Percentiles rank a stretch among this genome's conserved stretches.
phyloP scores from a whole-genome alignment of 2,888 invertebrate species.

The Diarsia dahlii region DNA sequence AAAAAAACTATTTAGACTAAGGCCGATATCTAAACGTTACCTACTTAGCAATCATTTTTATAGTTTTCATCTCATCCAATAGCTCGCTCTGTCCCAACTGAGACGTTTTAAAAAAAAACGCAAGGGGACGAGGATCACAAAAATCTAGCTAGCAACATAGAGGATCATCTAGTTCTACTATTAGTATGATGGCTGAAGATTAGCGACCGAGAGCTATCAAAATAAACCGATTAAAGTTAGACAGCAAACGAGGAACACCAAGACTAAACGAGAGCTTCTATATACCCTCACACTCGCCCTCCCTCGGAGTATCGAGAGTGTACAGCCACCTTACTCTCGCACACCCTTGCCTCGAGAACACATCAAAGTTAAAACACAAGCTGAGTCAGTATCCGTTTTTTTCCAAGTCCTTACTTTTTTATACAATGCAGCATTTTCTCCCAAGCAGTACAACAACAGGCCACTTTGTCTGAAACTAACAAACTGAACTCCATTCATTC shows the following conservation, averaged over 20 bases:
- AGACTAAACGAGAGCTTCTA: neutral
- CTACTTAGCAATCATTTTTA: neutral
- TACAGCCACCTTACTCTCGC: neutral
- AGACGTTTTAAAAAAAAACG: neutral
- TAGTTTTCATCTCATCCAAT: too few relatives aligned
- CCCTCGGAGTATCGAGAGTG: neutral
- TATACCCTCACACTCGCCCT: neutral
- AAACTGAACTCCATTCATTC: slow-evolving; percentile 39
- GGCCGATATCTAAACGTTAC: neutral
- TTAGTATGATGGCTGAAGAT: neutral
- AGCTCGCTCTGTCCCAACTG: neutral
- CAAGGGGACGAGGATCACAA: neutral
- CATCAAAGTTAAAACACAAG: neutral
- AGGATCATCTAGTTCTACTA: neutral
- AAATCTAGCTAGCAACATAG: neutral
- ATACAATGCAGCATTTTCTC: neutral
- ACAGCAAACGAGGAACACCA: neutral
- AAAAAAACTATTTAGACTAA: neutral
- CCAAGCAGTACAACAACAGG: slow-evolving; percentile 1
- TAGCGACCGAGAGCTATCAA: neutral
- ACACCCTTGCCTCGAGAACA: neutral
- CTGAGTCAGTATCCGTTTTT: neutral
- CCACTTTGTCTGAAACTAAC: slow-evolving; percentile 32
- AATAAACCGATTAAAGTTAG: neutral
- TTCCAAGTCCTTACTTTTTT: neutral